Percentiles rank a stretch among this genome's conserved stretches.
Conservation (phyloP, 2,888 invertebrate genomes). For the Noctua comes region DNA sequence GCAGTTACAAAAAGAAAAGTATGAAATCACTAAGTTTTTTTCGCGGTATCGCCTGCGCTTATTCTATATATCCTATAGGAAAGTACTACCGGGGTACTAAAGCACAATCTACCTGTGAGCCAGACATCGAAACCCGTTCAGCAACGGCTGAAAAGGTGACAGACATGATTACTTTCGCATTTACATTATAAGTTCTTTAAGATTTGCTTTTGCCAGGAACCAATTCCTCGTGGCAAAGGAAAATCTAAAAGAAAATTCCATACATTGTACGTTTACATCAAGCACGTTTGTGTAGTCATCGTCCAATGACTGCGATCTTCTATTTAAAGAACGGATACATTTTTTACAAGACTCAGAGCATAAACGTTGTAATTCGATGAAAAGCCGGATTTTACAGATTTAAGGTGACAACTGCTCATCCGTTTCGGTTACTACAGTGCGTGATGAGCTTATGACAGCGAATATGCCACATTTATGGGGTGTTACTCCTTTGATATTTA, state of each 20-base stretch:
- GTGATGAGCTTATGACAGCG: slow-evolving; percentile 25
- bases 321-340: slow-evolving; percentile 53
- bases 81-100: not conserved
- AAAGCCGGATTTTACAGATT: slow-evolving; percentile 31
- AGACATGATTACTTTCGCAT: not conserved
- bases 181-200: not conserved
- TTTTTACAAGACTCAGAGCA: slow-evolving; percentile 43
- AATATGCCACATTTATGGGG: slow-evolving; percentile 24
- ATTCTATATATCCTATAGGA: not conserved
- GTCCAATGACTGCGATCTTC: slow-evolving; percentile 49
- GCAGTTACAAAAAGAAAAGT: not conserved
- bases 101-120: not conserved
- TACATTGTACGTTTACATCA: slow-evolving; percentile 15
- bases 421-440: slow-evolving; percentile 26
- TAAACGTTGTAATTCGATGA: slow-evolving; percentile 36
- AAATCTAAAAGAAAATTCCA: not conserved
- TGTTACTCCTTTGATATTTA: slow-evolving; percentile 7
- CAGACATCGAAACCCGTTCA: not conserved
- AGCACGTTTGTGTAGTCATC: slow-evolving; percentile 32
- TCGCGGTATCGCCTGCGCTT: not conserved
- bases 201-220: not conserved
- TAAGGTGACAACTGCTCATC: slow-evolving; percentile 48
- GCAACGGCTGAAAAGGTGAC: not conserved
- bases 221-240: not conserved
- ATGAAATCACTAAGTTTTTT: not conserved